Percentiles rank a stretch among this genome's conserved stretches.
Evolutionary conservation across 1,140 invertebrate species (phyloP).

Genomic region (Brachionus koreanus): DNA sequence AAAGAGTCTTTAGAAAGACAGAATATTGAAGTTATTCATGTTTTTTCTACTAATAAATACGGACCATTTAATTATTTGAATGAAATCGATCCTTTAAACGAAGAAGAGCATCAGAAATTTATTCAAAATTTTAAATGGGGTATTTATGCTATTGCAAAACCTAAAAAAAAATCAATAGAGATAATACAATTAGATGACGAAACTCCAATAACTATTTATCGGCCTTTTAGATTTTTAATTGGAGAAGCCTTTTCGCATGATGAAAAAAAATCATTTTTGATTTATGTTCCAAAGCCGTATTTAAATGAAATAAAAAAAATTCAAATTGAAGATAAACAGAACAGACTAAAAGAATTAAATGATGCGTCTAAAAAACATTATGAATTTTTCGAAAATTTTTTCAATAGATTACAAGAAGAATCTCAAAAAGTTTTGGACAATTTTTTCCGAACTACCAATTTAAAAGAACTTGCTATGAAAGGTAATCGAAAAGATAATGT

Average conservation of each 20-base stretch:
- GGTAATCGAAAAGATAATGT: background rate
- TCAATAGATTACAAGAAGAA: background rate
- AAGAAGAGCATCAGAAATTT: background rate
- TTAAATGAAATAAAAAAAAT: background rate
- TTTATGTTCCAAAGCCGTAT: background rate
- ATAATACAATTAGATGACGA: background rate
- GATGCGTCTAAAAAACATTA: background rate
- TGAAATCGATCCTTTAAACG: background rate
- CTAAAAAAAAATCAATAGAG: slow-evolving; percentile 2
- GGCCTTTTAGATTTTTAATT: slow-evolving; percentile 25
- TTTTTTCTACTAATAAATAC: background rate
- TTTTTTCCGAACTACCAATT: background rate
- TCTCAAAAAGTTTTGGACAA: slow-evolving; percentile 14
- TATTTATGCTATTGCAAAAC: background rate
- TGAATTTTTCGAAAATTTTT: slow-evolving; percentile 12
- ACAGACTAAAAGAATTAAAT: background rate
- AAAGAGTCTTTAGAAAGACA: background rate
- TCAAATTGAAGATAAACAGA: background rate
- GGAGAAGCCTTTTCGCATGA: background rate
- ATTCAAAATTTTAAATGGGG: background rate
- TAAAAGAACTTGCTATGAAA: slow-evolving; percentile 3
- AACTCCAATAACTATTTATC: background rate
- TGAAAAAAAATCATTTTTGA: background rate
- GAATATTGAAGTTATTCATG: background rate
- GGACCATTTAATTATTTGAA: background rate